These are phyloP conservation scores for Hexactinellida sp. DNA, from an alignment of 37 sponge, comb jelly and placozoan genomes.

Conservation along the genomic window DNA sequence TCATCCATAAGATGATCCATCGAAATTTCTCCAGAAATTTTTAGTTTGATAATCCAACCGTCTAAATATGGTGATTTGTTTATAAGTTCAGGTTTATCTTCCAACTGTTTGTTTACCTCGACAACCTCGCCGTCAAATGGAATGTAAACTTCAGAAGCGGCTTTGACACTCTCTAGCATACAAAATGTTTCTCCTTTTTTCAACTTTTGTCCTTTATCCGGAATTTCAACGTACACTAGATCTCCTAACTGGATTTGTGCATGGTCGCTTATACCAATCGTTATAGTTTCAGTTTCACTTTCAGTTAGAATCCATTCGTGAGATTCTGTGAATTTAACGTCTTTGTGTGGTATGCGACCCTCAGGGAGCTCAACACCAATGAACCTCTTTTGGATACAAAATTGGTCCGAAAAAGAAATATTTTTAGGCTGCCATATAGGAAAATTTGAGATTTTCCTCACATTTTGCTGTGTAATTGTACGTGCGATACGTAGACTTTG, in stretches of 20 bases:
- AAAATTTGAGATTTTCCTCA: not conserved
- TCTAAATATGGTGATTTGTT: conserved; percentile 17
- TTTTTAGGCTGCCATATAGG: not conserved
- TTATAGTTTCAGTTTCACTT: not conserved
- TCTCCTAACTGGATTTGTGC: conserved; percentile 37
- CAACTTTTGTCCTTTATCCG: conserved; percentile 17
- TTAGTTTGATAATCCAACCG: conserved; percentile 8
- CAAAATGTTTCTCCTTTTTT: conserved; percentile 19
- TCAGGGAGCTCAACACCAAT: not conserved
- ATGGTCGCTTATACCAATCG: conserved; percentile 27
- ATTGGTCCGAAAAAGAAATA: not conserved
- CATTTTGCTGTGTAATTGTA: too few relatives aligned
- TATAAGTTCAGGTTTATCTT: conserved; percentile 11
- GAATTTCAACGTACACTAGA: conserved; percentile 31
- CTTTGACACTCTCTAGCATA: conserved; percentile 29
- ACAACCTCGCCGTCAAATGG: conserved; percentile 24
- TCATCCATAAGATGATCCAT: not conserved
- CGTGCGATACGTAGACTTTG: not conserved
- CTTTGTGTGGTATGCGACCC: not conserved
- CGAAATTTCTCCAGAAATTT: not conserved
- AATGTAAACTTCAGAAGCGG: conserved; percentile 21
- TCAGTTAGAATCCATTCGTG: not conserved
- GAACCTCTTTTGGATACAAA: not conserved
- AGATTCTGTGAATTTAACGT: not conserved
- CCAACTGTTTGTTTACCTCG: conserved; percentile 15